Percentiles rank a stretch among this genome's conserved stretches.
Evolutionary conservation across 2,888 invertebrate genomes (phyloP).

Genomic region (Ephialtes manifestator): DNA sequence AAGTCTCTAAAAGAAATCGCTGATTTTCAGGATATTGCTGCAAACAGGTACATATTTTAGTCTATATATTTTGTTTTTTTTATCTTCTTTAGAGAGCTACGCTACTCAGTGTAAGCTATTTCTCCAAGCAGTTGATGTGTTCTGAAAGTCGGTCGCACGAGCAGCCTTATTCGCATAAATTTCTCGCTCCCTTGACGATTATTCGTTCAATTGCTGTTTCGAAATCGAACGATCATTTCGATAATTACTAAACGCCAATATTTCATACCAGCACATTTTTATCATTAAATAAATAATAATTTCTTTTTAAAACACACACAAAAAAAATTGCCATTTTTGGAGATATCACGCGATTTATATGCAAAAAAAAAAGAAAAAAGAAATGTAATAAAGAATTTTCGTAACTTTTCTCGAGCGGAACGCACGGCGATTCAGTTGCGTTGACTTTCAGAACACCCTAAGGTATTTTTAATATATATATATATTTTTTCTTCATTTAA

Average conservation of each 20-base stretch:
- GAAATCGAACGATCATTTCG: background rate
- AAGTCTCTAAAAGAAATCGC: constrained; percentile 37
- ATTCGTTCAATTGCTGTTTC: background rate
- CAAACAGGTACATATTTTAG: constrained; percentile 69
- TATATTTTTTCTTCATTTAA: constrained; percentile 40
- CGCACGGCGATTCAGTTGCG: constrained; percentile 25
- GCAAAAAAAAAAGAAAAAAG: constrained; percentile 2
- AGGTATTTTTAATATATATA: constrained; percentile 52
- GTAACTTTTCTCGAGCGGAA: constrained; percentile 11
- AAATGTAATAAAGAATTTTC: background rate
- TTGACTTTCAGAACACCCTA: constrained; percentile 58
- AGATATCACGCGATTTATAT: background rate
- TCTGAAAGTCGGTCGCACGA: constrained; percentile 58
- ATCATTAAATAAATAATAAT: background rate
- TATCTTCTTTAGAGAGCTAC: constrained; percentile 58
- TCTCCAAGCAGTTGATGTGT: constrained; percentile 61
- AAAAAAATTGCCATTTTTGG: background rate
- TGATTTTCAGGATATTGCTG: constrained; percentile 65
- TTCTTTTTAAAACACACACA: background rate
- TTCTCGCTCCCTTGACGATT: background rate
- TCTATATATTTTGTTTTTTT: constrained; percentile 58
- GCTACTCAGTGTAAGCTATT: constrained; percentile 65
- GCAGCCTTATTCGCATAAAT: background rate
- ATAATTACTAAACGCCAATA: background rate
- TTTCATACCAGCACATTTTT: constrained; percentile 22